Percentiles rank a stretch among this genome's conserved stretches.
Evolutionary conservation across 2,888 invertebrate species (phyloP).

Genomic region (Nasonia oneida): DNA sequence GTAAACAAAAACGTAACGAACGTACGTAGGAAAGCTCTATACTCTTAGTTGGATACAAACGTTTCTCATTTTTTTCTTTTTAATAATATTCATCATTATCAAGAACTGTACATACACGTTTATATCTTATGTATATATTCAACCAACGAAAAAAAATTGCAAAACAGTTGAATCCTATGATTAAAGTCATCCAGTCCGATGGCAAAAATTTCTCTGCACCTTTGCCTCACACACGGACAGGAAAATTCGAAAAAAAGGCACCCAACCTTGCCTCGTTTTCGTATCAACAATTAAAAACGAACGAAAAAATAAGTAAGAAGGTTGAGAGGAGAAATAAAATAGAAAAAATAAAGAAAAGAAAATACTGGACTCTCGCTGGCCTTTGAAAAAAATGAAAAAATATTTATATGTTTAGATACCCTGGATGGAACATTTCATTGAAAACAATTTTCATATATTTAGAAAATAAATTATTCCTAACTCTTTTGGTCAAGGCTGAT

Average conservation of each 20-base stretch:
- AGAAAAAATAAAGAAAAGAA: slow-evolving; percentile 58
- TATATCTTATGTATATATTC: slow-evolving; percentile 61
- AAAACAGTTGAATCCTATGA: slow-evolving; percentile 59
- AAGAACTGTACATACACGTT: slow-evolving; percentile 62
- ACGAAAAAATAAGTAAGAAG: slow-evolving; percentile 39
- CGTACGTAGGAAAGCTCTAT: slow-evolving; percentile 63
- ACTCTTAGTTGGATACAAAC: slow-evolving; percentile 62
- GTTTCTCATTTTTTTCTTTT: slow-evolving; percentile 50
- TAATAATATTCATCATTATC: slow-evolving; percentile 55
- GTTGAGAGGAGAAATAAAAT: slow-evolving; percentile 50
- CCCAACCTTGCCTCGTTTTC: slow-evolving; percentile 42
- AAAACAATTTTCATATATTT: slow-evolving; percentile 34
- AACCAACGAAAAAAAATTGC: slow-evolving; percentile 60
- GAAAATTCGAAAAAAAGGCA: slow-evolving; percentile 48
- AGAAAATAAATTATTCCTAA: slow-evolving; percentile 53
- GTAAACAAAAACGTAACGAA: slow-evolving; percentile 64
- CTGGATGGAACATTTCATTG: slow-evolving; percentile 60
- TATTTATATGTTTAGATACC: slow-evolving; percentile 51
- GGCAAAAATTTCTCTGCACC: slow-evolving; percentile 56
- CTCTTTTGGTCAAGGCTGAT: slow-evolving; percentile 54
- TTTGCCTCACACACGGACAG: slow-evolving; percentile 33
- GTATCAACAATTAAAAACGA: slow-evolving; percentile 57
- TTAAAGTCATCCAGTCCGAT: slow-evolving; percentile 57
- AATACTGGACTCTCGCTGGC: slow-evolving; percentile 61
- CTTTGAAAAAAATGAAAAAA: slow-evolving; percentile 54